Percentiles rank a stretch among this genome's conserved stretches.
Evolutionary conservation across 2,888 invertebrate genomes (phyloP).

Genomic region (Gastracanthus pulcherrimus): DNA sequence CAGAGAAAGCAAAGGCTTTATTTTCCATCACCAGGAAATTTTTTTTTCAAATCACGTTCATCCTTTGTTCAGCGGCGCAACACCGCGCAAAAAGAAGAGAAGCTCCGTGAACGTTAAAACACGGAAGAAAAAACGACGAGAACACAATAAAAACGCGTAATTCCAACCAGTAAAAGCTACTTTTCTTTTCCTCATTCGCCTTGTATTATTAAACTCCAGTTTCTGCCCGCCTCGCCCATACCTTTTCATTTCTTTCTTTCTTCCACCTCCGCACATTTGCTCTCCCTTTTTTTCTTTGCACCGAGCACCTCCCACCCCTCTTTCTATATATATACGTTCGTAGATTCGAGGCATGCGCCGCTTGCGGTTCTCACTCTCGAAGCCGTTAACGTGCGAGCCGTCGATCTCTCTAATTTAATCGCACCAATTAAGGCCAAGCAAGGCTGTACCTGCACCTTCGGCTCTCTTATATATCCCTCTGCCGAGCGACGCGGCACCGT

Average conservation of each 20-base stretch:
- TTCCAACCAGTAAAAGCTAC: constrained; percentile 1
- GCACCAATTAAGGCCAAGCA: constrained; percentile 32
- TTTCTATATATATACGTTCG: neutral
- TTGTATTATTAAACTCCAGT: constrained; percentile 44
- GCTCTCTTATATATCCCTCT: too few species aligned
- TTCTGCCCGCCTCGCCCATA: neutral
- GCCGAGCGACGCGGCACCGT: neutral
- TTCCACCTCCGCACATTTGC: neutral
- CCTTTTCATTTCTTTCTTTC: constrained; percentile 11
- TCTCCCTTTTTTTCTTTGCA: neutral
- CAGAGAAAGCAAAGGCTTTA: neutral
- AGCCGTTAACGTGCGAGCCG: constrained; percentile 18
- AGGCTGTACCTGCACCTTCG: neutral
- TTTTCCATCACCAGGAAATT: neutral
- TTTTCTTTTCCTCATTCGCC: constrained; percentile 32
- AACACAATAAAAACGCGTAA: constrained; percentile 19
- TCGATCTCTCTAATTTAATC: constrained; percentile 47
- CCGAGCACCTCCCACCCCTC: too few species aligned
- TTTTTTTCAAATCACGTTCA: constrained; percentile 22
- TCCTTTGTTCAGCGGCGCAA: neutral
- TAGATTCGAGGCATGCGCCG: neutral
- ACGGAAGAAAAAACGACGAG: neutral
- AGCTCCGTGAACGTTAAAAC: neutral
- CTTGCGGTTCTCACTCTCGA: constrained; percentile 23
- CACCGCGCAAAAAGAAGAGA: neutral